Percentiles rank a stretch among this genome's conserved stretches.
These are phyloP conservation scores for Pycnomerus fuliginosus DNA, from an alignment of 2,888 invertebrate genomes.

Conservation along the genomic window DNA sequence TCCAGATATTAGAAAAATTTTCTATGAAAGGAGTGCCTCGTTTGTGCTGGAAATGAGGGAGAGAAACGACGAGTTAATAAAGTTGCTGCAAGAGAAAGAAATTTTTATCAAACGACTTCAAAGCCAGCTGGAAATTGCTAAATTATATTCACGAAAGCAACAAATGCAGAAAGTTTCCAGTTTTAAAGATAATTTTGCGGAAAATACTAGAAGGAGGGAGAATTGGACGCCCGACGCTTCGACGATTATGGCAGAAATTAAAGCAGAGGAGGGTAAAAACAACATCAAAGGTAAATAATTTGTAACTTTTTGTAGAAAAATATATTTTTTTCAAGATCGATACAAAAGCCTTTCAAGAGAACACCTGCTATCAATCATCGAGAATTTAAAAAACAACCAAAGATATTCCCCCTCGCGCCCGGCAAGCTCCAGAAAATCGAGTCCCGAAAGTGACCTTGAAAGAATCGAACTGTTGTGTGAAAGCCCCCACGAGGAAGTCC, in stretches of 20 bases:
- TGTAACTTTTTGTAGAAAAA: not conserved
- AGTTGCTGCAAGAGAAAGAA: conserved; percentile 23
- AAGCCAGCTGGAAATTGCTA: conserved; percentile 22
- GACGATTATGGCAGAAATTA: not conserved
- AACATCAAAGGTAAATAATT: conserved; percentile 2
- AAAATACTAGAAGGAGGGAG: conserved; percentile 1
- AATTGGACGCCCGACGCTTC: conserved; percentile 4
- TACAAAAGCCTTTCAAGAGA: conserved; percentile 13
- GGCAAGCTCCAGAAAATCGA: conserved; percentile 16
- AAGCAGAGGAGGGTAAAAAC: conserved; percentile 1
- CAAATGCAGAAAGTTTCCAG: too few relatives aligned
- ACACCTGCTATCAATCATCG: conserved; percentile 16
- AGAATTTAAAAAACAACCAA: conserved; percentile 16
- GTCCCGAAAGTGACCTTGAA: conserved; percentile 24
- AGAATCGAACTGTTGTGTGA: conserved; percentile 18
- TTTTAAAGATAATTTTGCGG: conserved; percentile 1
- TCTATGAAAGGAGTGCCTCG: conserved; percentile 23
- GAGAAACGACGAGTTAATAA: conserved; percentile 23
- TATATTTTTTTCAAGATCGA: conserved; percentile 9
- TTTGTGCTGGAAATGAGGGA: conserved; percentile 23
- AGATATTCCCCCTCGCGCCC: conserved; percentile 11
- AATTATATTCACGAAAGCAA: conserved; percentile 18
- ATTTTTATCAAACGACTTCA: conserved; percentile 22
- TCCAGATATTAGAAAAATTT: conserved; percentile 13
- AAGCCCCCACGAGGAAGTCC: conserved; percentile 24